Base-by-base conservation (phyloP, 2,113 vertebrate species). In the Grallaria varia region DNA sequence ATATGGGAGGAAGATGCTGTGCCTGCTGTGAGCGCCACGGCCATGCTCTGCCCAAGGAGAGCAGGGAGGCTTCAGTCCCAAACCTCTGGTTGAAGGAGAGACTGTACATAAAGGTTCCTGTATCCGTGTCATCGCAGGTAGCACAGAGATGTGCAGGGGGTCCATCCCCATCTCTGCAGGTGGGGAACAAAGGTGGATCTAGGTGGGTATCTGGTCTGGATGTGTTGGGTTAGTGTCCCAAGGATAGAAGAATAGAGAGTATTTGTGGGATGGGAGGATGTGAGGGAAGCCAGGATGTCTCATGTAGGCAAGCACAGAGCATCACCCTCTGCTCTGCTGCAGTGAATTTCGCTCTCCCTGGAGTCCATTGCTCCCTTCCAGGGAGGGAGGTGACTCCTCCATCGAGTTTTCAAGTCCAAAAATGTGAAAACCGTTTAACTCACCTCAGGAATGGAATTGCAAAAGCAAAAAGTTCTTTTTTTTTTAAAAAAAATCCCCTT, bases 401-500 rank as follows among this genome's bases (percentile, higher is more conserved):
- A 5, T 24, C 0, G 0, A 37, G 8, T 37, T 86, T 84, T 55
- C 45, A 87, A 86, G 71, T 16, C 19, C 6, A 17, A 28, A 73
- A 75, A 88, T 18, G 75, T 75, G 60, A 63, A 75, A 93, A 39
- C 85, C 3, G 90, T 96, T 94, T 18, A 69, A 39, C 10, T 20
- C 3, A 0, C 39, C 67, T 55, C 55, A 52, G 56, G 39, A 27
- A 2, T 52, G 19, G 14, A 50, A 25, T 0, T 23, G 50, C 35
- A 30, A 63, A 58, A 74, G 42, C 17, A 59, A 25, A 58, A 84
- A 30, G 2, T 13, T n/a, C n/a, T n/a, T n/a, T n/a, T n/a, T n/a
- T n/a, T n/a, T 18, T 18, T 37, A 62, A 27, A 22, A 63, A 56
- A 15, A 33, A 15, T 22, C 27, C 14, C 33, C 10, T 79, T 37